phyloP scores from a whole-genome alignment of 2,113 vertebrate species.

The Sclerurus mexicanus region DNA sequence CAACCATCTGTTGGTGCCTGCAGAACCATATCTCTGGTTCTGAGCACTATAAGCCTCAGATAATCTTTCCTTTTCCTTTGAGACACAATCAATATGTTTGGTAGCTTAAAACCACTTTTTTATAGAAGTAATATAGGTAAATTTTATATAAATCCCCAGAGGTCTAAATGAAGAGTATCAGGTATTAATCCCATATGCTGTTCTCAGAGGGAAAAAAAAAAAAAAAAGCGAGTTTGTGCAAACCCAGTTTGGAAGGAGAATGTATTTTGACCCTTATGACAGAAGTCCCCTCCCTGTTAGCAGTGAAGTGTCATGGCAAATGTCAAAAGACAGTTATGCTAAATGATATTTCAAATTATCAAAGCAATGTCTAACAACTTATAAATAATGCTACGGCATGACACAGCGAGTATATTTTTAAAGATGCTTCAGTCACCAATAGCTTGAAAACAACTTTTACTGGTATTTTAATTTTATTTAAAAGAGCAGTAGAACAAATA shows the following conservation, averaged over 20 bases:
- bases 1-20: neutral
- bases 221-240: neutral
- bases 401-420: conserved; percentile 27
- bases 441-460: conserved; percentile 46
- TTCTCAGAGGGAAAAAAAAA: neutral
- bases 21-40: neutral
- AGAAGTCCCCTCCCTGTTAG: neutral
- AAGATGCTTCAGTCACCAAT: conserved; percentile 3
- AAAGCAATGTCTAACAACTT: neutral
- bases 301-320: neutral
- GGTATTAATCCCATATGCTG: neutral
- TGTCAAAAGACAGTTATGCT: conserved; percentile 7
- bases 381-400: neutral
- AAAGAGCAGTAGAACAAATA: conserved; percentile 61
- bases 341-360: conserved; percentile 22
- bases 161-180: neutral
- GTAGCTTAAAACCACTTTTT: neutral
- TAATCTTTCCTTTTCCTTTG: neutral
- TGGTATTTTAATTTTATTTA: conserved; percentile 66
- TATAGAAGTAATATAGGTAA: neutral
- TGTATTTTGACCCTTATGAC: neutral
- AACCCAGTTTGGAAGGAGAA: neutral
- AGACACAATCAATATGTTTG: neutral
- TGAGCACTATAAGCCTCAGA: neutral
- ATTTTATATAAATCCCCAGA: neutral